phyloP scores from a whole-genome alignment of 2,888 invertebrate genomes.

The Callosobruchus maculatus region DNA sequence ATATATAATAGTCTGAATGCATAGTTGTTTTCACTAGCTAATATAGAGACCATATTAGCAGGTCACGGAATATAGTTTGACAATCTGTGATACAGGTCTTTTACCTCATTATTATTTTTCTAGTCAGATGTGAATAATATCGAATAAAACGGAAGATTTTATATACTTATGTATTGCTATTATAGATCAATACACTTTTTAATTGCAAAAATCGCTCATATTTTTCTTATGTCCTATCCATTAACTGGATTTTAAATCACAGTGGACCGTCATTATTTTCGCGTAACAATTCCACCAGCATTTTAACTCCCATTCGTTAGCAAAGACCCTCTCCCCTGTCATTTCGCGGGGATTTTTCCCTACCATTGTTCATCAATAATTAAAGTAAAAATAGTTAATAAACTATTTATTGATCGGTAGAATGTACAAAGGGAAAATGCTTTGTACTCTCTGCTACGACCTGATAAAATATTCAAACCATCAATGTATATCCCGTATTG shows the following conservation, averaged over 20 bases:
- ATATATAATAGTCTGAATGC: too few relatives aligned
- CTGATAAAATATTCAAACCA: background rate
- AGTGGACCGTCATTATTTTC: background rate
- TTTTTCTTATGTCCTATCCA: too few relatives aligned
- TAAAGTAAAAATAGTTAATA: background rate
- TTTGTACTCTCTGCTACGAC: background rate
- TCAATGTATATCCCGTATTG: background rate
- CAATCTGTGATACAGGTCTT: too few relatives aligned
- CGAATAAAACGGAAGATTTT: too few relatives aligned
- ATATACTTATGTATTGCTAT: too few relatives aligned
- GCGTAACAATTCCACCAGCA: background rate
- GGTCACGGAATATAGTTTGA: too few relatives aligned
- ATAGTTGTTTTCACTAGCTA: too few relatives aligned
- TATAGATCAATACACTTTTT: too few relatives aligned
- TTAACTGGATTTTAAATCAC: background rate
- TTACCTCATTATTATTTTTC: too few relatives aligned
- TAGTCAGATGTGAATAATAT: too few relatives aligned
- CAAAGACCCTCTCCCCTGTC: background rate
- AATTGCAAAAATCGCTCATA: too few relatives aligned
- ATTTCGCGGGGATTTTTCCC: background rate
- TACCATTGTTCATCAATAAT: background rate
- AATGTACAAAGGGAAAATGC: background rate
- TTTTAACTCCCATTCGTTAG: background rate
- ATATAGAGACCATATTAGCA: too few relatives aligned
- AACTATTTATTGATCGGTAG: background rate